These are phyloP conservation scores for Parazoanthus atlanticus DNA, from an alignment of 92 coral and sea anemone genomes.

Conservation along the genomic window DNA sequence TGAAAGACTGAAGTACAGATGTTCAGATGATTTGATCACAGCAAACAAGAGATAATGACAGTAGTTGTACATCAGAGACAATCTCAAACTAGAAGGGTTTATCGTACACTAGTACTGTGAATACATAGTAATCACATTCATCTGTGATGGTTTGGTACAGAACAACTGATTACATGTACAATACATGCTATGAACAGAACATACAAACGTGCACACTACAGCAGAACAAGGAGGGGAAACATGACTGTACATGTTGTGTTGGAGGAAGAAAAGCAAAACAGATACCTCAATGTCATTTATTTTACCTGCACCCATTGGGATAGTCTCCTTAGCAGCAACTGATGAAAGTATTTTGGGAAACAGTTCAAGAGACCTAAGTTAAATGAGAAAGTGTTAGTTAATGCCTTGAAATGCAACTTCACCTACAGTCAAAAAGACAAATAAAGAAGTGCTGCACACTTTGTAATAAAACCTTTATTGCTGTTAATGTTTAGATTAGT, in stretches of 20 bases:
- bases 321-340: constrained; percentile 84
- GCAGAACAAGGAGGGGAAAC: neutral
- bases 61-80: too few relatives aligned
- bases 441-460: too few relatives aligned
- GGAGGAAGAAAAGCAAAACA: neutral
- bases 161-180: too few relatives aligned
- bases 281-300: neutral
- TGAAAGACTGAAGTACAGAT: too few relatives aligned
- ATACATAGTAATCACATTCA: too few relatives aligned
- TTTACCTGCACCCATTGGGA: constrained; percentile 87
- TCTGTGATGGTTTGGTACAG: too few relatives aligned
- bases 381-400: neutral
- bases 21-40: too few relatives aligned
- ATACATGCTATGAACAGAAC: neutral
- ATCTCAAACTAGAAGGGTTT: too few relatives aligned
- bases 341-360: constrained; percentile 92
- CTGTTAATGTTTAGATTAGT: too few relatives aligned
- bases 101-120: too few relatives aligned
- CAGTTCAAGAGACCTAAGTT: constrained; percentile 77
- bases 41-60: too few relatives aligned
- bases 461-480: too few relatives aligned
- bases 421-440: neutral
- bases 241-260: neutral
- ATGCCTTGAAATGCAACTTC: neutral
- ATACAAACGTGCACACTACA: neutral